Percentiles rank a stretch among this genome's conserved stretches.
These are phyloP conservation scores for Xenotilapia longispinis DNA, from an alignment of 2,113 vertebrate genomes.

Conservation along the genomic window DNA sequence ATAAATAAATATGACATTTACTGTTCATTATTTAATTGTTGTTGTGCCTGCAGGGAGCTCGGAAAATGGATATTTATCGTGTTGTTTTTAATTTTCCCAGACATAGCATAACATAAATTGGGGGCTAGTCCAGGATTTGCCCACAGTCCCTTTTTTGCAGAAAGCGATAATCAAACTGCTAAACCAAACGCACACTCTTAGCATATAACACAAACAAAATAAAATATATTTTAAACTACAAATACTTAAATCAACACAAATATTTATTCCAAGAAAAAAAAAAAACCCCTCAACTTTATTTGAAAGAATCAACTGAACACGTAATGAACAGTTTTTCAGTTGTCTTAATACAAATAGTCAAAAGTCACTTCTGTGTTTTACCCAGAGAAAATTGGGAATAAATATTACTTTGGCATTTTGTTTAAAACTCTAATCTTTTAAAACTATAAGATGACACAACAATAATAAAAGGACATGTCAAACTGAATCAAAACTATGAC, in stretches of 20 bases:
- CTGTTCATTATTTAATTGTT: background rate
- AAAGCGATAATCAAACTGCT: background rate
- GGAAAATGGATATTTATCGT: background rate
- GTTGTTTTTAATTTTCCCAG: background rate
- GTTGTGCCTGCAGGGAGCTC: background rate
- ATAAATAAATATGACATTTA: background rate
- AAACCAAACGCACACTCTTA: background rate
- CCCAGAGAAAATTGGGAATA: background rate
- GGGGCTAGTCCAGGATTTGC: background rate
- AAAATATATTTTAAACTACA: background rate
- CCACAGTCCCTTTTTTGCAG: background rate
- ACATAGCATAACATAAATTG: background rate
- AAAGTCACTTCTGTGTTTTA: background rate
- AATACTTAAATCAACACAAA: background rate
- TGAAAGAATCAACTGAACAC: background rate
- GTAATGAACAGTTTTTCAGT: background rate
- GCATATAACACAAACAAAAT: background rate
- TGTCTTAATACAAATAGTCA: background rate
- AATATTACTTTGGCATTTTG: background rate
- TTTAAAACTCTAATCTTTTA: background rate
- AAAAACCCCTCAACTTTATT: fast-evolving
- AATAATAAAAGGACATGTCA: background rate
- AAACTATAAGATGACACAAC: background rate
- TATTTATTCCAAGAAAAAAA: background rate
- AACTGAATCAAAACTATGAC: background rate